Conservation (phyloP, 2,797 vertebrate genomes). For the Hoplostethus atlanticus region DNA sequence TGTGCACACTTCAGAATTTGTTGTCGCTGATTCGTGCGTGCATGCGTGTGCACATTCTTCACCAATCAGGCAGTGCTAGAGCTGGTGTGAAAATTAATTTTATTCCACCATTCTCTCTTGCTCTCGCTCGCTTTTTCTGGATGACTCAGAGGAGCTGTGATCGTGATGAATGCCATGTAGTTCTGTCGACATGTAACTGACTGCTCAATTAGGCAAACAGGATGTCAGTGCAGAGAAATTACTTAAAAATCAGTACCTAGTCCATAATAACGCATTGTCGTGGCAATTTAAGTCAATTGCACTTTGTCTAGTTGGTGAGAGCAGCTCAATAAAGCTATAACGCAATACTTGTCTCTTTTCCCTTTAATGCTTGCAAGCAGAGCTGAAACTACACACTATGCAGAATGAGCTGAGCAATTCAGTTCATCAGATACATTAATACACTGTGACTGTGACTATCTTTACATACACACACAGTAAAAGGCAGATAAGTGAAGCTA, state of each 20-base stretch:
- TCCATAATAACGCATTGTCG: conserved; percentile 28
- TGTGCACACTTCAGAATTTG: conserved; percentile 37
- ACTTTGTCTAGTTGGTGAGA: too few species aligned
- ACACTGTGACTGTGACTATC: too few species aligned
- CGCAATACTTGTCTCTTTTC: too few species aligned
- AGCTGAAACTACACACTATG: too few species aligned
- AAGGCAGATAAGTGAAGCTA: too few species aligned
- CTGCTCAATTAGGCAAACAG: conserved; percentile 56
- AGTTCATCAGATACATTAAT: too few species aligned
- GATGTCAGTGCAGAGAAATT: conserved; percentile 45
- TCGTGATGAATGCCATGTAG: conserved; percentile 32
- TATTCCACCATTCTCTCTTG: conserved; percentile 6
- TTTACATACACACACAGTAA: too few species aligned
- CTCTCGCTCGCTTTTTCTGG: not conserved
- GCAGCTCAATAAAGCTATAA: too few species aligned
- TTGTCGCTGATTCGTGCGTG: not conserved
- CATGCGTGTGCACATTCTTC: conserved; percentile 16
- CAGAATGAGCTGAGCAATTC: too few species aligned
- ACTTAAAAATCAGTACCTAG: conserved; percentile 10
- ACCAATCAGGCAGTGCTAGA: conserved; percentile 32
- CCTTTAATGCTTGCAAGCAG: too few species aligned
- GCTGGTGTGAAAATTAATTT: conserved; percentile 49
- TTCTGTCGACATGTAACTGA: conserved; percentile 51
- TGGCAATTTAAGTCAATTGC: too few species aligned
- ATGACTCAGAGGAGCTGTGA: conserved; percentile 41